A percentile compares a stretch with the other conserved stretches of the same genome.
Evolutionary conservation across 2,113 vertebrate species (phyloP).

Genomic region (Chaetops frenatus): DNA sequence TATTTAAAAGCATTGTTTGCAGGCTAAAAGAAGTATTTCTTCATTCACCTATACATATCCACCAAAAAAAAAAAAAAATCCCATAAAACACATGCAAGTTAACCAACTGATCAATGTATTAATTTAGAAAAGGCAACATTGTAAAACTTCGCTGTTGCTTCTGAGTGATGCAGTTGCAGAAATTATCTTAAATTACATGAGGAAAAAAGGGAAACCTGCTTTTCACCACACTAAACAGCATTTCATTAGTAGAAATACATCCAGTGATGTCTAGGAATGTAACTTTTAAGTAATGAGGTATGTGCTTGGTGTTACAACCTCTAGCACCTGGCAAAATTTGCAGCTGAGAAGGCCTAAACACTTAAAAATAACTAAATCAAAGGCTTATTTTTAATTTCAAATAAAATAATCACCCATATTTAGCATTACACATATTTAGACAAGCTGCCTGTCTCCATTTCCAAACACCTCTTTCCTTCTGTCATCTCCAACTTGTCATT

Average conservation of each 20-base stretch:
- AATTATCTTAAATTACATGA: background rate
- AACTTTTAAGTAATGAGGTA: conserved; percentile 51
- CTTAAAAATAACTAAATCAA: conserved; percentile 67
- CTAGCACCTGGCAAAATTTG: conserved; percentile 57
- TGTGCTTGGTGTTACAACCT: conserved; percentile 33
- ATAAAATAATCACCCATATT: conserved; percentile 70
- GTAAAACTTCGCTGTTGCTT: background rate
- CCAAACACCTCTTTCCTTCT: conserved; percentile 23
- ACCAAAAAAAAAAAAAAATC: background rate
- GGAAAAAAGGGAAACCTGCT: background rate
- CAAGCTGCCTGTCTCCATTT: conserved; percentile 68
- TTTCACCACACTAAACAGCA: background rate
- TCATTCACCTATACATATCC: background rate
- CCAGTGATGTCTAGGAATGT: conserved; percentile 5
- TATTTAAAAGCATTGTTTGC: background rate
- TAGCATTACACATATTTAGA: conserved; percentile 73
- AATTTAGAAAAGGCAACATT: background rate
- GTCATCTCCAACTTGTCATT: conserved; percentile 59
- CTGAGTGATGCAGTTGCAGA: background rate
- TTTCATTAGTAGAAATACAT: conserved; percentile 40
- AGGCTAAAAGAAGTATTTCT: background rate
- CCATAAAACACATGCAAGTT: background rate
- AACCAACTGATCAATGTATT: background rate
- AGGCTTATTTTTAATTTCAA: conserved; percentile 72
- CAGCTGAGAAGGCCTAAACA: conserved; percentile 44